Evolutionary conservation across 2,113 vertebrate species (phyloP).

Genomic region (Leucoraja erinaceus): DNA sequence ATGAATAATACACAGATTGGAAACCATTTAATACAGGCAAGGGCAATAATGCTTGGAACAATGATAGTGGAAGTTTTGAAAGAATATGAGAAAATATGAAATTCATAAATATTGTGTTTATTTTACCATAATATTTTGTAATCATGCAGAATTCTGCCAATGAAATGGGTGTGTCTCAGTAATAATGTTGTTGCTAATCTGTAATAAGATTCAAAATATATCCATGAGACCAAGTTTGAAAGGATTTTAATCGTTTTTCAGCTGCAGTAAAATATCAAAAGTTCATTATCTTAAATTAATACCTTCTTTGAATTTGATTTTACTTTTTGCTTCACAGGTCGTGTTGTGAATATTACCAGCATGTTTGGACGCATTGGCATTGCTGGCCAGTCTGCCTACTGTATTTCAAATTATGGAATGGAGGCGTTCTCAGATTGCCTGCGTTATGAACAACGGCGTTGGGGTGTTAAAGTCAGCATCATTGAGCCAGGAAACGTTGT

Average conservation of each 20-base stretch:
- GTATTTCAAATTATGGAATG: slow-evolving; percentile 73
- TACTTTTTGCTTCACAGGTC: slow-evolving; percentile 52
- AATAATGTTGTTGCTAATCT: neutral
- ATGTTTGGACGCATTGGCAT: slow-evolving; percentile 69
- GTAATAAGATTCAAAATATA: neutral
- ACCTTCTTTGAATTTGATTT: neutral
- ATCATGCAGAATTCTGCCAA: neutral
- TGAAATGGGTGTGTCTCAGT: neutral
- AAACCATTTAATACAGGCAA: neutral
- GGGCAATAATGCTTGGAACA: neutral
- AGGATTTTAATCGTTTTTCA: neutral
- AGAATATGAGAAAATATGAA: slow-evolving; percentile 6
- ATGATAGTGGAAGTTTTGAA: neutral
- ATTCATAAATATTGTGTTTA: neutral
- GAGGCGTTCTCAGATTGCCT: slow-evolving; percentile 79
- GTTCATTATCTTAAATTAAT: neutral
- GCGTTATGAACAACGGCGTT: slow-evolving; percentile 75
- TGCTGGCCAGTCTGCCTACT: slow-evolving; percentile 66
- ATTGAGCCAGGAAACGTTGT: slow-evolving; percentile 75
- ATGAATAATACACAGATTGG: neutral
- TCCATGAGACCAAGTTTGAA: neutral
- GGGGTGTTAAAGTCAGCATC: slow-evolving; percentile 69
- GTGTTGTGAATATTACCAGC: slow-evolving; percentile 74
- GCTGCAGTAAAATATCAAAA: neutral
- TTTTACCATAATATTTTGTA: neutral